These are phyloP conservation scores for Andricus curvator DNA, from an alignment of 2,888 invertebrate genomes.

Conservation along the genomic window DNA sequence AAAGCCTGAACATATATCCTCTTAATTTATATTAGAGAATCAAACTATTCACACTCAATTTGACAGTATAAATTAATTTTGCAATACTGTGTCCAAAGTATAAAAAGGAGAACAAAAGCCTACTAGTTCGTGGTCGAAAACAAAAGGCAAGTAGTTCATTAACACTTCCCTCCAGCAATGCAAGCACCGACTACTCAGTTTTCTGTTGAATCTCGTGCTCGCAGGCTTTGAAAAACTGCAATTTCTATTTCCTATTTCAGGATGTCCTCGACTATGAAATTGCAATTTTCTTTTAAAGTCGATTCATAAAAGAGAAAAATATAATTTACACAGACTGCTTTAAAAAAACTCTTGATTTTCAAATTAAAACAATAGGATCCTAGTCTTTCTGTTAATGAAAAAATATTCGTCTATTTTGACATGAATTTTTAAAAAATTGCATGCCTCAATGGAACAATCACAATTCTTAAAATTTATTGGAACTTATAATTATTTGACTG, in stretches of 20 bases:
- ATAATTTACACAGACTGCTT: not conserved
- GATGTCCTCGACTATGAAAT: not conserved
- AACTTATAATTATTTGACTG: not conserved
- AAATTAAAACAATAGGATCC: not conserved
- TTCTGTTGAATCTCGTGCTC: not conserved
- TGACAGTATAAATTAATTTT: not conserved
- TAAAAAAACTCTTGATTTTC: not conserved
- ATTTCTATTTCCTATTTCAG: not conserved
- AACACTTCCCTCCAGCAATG: not conserved
- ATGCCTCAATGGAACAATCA: not conserved
- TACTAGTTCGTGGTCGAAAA: not conserved
- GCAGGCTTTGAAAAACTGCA: constrained; percentile 15
- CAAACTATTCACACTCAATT: not conserved
- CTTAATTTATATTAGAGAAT: not conserved
- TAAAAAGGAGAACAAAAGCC: not conserved
- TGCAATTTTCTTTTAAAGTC: not conserved
- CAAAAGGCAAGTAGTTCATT: constrained; percentile 7
- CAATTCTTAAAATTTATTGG: not conserved
- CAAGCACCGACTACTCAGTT: not conserved
- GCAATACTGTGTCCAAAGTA: not conserved
- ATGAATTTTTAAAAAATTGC: not conserved
- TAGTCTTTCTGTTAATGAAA: not conserved
- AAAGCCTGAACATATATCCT: not conserved
- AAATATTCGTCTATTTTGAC: not conserved
- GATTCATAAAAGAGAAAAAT: not conserved